Conservation (phyloP, 1,140 invertebrate species). For the Pteromalus puparum region DNA sequence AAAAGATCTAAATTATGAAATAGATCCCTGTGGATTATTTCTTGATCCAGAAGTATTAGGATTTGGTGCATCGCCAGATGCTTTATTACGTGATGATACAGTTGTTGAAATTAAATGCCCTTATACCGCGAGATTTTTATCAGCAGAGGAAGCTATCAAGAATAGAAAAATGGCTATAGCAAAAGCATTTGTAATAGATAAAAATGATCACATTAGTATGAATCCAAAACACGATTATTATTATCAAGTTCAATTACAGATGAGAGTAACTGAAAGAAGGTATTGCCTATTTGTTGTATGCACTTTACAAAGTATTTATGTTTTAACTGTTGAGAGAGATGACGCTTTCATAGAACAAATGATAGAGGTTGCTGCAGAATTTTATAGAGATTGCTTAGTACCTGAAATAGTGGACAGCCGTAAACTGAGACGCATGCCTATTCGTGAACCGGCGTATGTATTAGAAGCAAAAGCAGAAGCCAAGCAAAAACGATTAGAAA, state of each 20-base stretch:
- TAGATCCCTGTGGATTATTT: slow-evolving; percentile 66
- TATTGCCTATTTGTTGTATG: slow-evolving; percentile 68
- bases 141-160: not conserved
- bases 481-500: no score
- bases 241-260: slow-evolving; percentile 44
- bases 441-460: no score
- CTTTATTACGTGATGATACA: slow-evolving; percentile 64
- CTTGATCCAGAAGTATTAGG: slow-evolving; percentile 61
- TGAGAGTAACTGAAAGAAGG: slow-evolving; percentile 63
- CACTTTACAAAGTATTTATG: slow-evolving; percentile 27
- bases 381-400: no score
- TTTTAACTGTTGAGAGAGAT: not conserved
- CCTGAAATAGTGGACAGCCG: no score
- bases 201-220: slow-evolving; percentile 55
- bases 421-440: no score
- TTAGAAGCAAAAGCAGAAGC: no score
- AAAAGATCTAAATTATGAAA: slow-evolving; percentile 49
- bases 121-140: slow-evolving; percentile 46
- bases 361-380: not conserved
- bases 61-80: slow-evolving; percentile 70
- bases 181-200: slow-evolving; percentile 48
- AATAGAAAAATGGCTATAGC: slow-evolving; percentile 27
- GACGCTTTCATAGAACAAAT: not conserved
- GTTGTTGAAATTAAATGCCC: slow-evolving; percentile 69
- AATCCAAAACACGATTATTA: slow-evolving; percentile 66